Base-by-base conservation (phyloP, 53 echinoderm and acorn worm genomes). In the Henricia sp. region DNA sequence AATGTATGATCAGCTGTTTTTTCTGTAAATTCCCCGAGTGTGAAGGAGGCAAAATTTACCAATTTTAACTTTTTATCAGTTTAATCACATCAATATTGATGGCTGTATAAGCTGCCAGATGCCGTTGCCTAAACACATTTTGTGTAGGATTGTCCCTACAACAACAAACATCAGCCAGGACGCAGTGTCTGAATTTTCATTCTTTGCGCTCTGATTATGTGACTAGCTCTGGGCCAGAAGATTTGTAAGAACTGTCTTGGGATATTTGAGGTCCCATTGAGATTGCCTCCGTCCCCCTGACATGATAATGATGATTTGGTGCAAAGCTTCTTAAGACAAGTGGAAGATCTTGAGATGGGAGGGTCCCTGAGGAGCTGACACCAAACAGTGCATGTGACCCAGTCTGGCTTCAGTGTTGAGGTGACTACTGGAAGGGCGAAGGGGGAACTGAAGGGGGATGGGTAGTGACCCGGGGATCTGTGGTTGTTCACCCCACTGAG, bases 301-400 rank as follows among this genome's bases (percentile, higher is more conserved):
- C 76, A 76, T 14, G 41, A 59, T 58, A 76, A 76, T 76, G 76
- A 76, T 76, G 76, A 76, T 76, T 76, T 76, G 76, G 76, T 76
- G 76, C 76, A 76, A 76, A 76, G 57, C 76, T 76, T 76, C 76
- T 76, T 76, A 76, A 76, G 76, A 58, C 58, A 58, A 76, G 76
- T 76, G 76, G 40, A 14, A 40, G 76, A 76, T 76, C 76, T 76
- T 76, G 27, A 57, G 57, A 23, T 8, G 39, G 67, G 59, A 19
- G 23, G 19, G 42, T 76, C 76, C 35, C 76, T 25, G 13, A 41
- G 76, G 76, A 38, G 25, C 58, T 39, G 76, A 76, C 52, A 32
- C 37, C 76, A 76, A 35, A 76, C 76, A 76, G 76, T 76, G 3
- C 76, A 76, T 56, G 76, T 76, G 76, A 76, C 76, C 76, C 58